Conservation (phyloP, 1,140 invertebrate species). For the Drosophila subobscura region DNA sequence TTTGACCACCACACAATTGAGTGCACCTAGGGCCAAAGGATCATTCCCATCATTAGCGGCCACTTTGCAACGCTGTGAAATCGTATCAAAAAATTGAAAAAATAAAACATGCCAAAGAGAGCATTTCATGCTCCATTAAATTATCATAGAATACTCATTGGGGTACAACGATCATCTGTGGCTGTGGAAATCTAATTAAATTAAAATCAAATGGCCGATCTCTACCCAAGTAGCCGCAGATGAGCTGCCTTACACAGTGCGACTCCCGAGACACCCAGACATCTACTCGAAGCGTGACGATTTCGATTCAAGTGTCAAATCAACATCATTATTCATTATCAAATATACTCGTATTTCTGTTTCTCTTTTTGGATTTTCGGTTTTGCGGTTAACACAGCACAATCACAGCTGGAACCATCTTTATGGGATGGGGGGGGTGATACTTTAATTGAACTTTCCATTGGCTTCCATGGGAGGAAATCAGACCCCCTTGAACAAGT, state of each 20-base stretch:
- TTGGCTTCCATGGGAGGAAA: conserved; percentile 26
- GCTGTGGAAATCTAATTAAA: conserved; percentile 70
- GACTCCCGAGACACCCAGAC: conserved; percentile 13
- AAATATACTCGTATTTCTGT: conserved; percentile 52
- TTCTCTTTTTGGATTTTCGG: conserved; percentile 34
- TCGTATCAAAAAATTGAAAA: conserved; percentile 21
- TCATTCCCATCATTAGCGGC: conserved; percentile 56
- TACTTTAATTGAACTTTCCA: conserved; percentile 77
- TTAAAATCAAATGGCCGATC: conserved; percentile 59
- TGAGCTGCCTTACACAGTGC: conserved; percentile 55
- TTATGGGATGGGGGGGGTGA: conserved; percentile 24
- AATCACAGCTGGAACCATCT: conserved; percentile 65
- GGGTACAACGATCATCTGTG: conserved; percentile 3
- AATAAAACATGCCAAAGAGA: conserved; percentile 11
- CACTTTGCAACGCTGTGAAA: conserved; percentile 59
- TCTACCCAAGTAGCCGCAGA: conserved; percentile 58
- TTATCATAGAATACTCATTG: conserved; percentile 48
- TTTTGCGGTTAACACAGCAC: conserved; percentile 62
- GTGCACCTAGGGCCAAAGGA: conserved; percentile 19
- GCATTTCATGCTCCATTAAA: conserved; percentile 78
- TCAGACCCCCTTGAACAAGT: background rate
- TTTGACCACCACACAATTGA: conserved; percentile 62
- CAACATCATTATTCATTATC: conserved; percentile 82
- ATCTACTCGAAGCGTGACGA: conserved; percentile 62
- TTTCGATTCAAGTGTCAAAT: conserved; percentile 75